Conservation (phyloP, 2,797 vertebrate species). For the Poecilia velifera region DNA sequence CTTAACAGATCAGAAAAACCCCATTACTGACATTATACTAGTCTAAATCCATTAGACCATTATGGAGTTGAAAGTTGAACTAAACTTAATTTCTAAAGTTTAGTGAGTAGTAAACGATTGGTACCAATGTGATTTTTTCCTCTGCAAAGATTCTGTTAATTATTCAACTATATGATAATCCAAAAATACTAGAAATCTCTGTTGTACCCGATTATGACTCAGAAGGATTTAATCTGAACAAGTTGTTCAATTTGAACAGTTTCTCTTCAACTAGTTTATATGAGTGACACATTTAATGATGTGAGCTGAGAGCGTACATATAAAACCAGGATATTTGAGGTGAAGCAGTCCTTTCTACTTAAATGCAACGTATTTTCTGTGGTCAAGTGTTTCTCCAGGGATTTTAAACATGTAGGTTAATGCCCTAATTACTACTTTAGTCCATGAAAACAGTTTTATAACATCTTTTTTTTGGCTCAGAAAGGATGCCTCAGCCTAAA, state of each 20-base stretch:
- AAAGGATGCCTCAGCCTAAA: background rate
- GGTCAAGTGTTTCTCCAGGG: background rate
- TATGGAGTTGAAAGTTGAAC: too few species aligned
- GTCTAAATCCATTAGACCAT: too few species aligned
- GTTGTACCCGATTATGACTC: background rate
- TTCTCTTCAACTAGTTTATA: background rate
- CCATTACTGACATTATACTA: too few species aligned
- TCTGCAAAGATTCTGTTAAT: background rate
- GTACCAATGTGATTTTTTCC: background rate
- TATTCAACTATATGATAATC: background rate
- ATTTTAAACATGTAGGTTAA: conserved; percentile 11
- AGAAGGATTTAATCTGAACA: background rate
- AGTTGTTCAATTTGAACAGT: background rate
- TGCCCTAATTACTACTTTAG: conserved; percentile 11
- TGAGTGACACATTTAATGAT: conserved; percentile 8
- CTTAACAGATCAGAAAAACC: background rate
- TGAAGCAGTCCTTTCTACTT: background rate
- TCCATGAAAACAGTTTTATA: conserved; percentile 5
- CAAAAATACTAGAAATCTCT: background rate
- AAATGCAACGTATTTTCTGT: background rate
- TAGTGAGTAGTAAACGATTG: background rate
- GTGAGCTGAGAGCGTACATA: conserved; percentile 20
- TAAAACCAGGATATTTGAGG: background rate
- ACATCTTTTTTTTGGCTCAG: background rate
- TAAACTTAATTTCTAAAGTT: background rate